Percentiles rank a stretch among this genome's conserved stretches.
phyloP scores from a whole-genome alignment of 2,797 vertebrate species.

The Propithecus perrieri region DNA sequence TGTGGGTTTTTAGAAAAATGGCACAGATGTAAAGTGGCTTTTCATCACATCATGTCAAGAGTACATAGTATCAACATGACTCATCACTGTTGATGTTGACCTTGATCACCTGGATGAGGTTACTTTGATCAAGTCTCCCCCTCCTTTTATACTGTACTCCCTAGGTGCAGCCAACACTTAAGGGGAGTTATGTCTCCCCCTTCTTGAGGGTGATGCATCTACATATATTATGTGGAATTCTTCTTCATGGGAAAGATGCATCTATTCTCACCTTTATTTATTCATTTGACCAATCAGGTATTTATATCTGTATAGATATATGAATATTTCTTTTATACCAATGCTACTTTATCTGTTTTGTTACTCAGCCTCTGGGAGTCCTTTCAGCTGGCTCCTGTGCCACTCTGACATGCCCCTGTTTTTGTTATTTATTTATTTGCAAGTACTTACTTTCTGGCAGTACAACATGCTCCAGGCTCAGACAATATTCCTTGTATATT shows the following conservation, averaged over 20 bases:
- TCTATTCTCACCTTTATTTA: not conserved
- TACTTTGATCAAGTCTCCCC: not conserved
- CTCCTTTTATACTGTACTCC: not conserved
- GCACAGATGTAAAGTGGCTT: not conserved
- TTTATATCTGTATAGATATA: not conserved
- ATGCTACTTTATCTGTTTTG: not conserved
- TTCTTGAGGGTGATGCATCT: not conserved
- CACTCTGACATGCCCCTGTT: not conserved
- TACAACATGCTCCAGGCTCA: not conserved
- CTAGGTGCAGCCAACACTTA: not conserved
- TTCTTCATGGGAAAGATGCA: not conserved
- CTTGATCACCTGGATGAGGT: not conserved
- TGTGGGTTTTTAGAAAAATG: not conserved
- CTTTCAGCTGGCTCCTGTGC: not conserved
- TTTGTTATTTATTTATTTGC: not conserved
- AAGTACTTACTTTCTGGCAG: not conserved
- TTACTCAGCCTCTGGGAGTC: not conserved
- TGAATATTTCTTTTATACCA: not conserved
- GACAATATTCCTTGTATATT: not conserved
- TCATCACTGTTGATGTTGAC: not conserved
- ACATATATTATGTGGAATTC: not conserved
- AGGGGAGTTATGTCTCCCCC: rapidly evolving
- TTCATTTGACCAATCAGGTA: not conserved
- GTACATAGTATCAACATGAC: not conserved
- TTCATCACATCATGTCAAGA: not conserved